Evolutionary conservation across 64 coral and sea anemone genomes (phyloP), one percentile per base, ranked within the genome.

Genomic region (Montipora efflorescens): DNA sequence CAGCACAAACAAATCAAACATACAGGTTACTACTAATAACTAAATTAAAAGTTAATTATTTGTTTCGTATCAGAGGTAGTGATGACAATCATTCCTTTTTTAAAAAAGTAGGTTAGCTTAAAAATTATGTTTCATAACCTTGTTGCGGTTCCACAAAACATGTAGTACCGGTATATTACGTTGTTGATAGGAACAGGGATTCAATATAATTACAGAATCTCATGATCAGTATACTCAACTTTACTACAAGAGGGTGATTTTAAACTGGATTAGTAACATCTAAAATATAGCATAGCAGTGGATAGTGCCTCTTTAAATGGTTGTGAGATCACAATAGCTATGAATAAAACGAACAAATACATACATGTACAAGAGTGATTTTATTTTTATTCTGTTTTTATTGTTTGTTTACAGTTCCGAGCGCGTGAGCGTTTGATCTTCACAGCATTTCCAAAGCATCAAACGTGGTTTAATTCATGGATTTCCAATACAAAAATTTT

Each of bases 281-380:
- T 66, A 66, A 66, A 66, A 66, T 66, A 66, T 66, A 66, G 61
- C 61, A 66, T 66, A 66, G 61, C 61, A 66, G 61, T 66, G 61
- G 61, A 66, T 66, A 66, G 9, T 66, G 61, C 61, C 52, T 55
- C 52, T 55, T 2, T 66, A 66, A 66, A 66, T 12, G 61, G 3
- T 66, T 15, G 61, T 66, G 61, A 66, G 7, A 66, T 13, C 61
- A 13, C 61, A 66, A 66, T 66, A 66, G 61, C 61, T 66, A 66
- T 66, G 61, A 18, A 66, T 66, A 13, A 66, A 66, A 18, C 61
- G 61, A 66, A 66, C 61, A 66, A 66, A 66, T 14, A 66, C 61
- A 66, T 66, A 66, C 22, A 23, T 23, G 22, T 23, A 23, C 61
- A 66, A 66, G 15, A 19, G 61, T 66, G 61, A 66, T 66, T 66